Conservation (phyloP, 2,113 vertebrate species). For the Alethe diademata region DNA sequence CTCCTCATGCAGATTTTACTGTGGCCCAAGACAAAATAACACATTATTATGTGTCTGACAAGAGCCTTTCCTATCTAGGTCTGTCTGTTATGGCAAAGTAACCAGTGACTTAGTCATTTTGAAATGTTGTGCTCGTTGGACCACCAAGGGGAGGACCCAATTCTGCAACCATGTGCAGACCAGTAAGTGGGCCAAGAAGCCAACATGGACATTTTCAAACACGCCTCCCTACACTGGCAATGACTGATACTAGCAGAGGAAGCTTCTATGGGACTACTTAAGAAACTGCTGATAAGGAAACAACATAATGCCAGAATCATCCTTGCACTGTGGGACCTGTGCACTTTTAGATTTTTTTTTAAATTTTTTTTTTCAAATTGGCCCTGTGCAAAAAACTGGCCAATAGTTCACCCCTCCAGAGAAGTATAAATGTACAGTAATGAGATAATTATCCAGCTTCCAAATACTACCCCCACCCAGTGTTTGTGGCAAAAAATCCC, state of each 20-base stretch:
- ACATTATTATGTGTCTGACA: background rate
- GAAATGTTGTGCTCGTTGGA: background rate
- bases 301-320: background rate
- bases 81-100: background rate
- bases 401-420: background rate
- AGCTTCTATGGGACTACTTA: background rate
- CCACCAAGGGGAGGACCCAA: background rate
- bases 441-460: background rate
- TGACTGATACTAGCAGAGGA: background rate
- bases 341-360: background rate
- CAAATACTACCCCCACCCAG: background rate
- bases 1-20: background rate
- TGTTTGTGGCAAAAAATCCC: background rate
- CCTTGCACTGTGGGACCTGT: background rate
- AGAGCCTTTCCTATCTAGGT: background rate
- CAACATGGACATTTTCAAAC: background rate
- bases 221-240: background rate
- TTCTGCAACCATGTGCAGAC: background rate
- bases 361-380: background rate
- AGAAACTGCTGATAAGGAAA: background rate
- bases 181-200: background rate
- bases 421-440: background rate
- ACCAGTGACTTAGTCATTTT: background rate
- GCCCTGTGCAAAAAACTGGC: background rate
- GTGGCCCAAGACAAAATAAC: background rate